Evolutionary conservation across 2,113 vertebrate genomes (phyloP).

Genomic region (Edolisoma coerulescens): DNA sequence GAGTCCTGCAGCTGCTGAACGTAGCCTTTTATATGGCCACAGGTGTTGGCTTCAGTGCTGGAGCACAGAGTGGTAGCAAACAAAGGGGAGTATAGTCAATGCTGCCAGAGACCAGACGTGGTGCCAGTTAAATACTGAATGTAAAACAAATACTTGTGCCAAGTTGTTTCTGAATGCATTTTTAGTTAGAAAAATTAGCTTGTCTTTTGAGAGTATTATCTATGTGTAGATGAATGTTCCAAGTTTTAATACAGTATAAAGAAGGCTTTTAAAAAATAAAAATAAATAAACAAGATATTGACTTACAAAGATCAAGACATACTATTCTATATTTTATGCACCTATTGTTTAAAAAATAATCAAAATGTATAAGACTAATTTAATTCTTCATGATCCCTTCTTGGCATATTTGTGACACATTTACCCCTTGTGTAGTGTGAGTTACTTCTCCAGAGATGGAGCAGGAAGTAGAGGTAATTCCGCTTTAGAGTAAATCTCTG

Average conservation of each 20-base stretch:
- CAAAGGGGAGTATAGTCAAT: slow-evolving; percentile 68
- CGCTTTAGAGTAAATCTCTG: background rate
- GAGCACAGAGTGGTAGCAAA: slow-evolving; percentile 52
- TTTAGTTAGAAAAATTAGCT: slow-evolving; percentile 74
- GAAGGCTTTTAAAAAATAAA: slow-evolving; percentile 20
- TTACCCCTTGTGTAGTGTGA: background rate
- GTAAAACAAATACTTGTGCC: slow-evolving; percentile 69
- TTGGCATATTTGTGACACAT: background rate
- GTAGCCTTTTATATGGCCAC: slow-evolving; percentile 72
- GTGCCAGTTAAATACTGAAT: slow-evolving; percentile 73
- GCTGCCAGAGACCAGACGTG: slow-evolving; percentile 69
- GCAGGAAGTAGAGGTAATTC: background rate
- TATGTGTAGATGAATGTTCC: slow-evolving; percentile 21
- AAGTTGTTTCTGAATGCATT: slow-evolving; percentile 69
- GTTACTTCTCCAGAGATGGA: background rate
- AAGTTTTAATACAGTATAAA: slow-evolving; percentile 40
- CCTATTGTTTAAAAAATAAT: background rate
- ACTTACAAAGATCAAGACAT: background rate
- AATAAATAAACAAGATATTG: background rate
- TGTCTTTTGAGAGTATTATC: slow-evolving; percentile 59
- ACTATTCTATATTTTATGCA: background rate
- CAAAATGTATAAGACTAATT: background rate
- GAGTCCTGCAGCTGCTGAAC: slow-evolving; percentile 73
- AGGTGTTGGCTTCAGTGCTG: slow-evolving; percentile 71
- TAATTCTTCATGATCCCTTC: background rate